phyloP scores from a whole-genome alignment of 2,113 vertebrate species.

The Perca schrenkii region DNA sequence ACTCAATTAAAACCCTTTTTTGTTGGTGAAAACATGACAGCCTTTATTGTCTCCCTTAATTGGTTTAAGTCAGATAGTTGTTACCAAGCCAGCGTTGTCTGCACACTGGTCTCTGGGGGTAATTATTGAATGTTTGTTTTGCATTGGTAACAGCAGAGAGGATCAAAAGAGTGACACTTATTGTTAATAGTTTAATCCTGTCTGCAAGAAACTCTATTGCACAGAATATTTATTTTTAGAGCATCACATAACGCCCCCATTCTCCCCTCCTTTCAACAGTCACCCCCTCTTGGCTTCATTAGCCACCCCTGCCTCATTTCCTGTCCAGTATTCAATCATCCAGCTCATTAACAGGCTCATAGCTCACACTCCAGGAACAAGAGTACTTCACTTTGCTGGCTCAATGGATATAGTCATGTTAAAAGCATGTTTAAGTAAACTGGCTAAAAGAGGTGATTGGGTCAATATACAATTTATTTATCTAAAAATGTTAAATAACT shows the following conservation, averaged over 20 bases:
- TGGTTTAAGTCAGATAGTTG: slow-evolving; percentile 40
- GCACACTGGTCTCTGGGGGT: slow-evolving; percentile 19
- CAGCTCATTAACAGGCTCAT: slow-evolving; percentile 62
- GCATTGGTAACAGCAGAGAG: slow-evolving; percentile 13
- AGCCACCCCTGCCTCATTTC: slow-evolving; percentile 55
- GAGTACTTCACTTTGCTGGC: slow-evolving; percentile 32
- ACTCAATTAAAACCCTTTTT: slow-evolving; percentile 35
- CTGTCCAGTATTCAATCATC: slow-evolving; percentile 66
- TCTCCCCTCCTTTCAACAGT: slow-evolving; percentile 10
- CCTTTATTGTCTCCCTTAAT: slow-evolving; percentile 51
- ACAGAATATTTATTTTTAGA: slow-evolving; percentile 64
- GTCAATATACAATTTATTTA: slow-evolving; percentile 32
- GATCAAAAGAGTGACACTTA: slow-evolving; percentile 12
- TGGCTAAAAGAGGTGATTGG: slow-evolving; percentile 23
- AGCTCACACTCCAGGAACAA: slow-evolving; percentile 54
- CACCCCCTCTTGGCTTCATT: slow-evolving; percentile 55
- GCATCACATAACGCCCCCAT: slow-evolving; percentile 1
- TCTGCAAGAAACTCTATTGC: neutral
- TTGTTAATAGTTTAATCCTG: slow-evolving; percentile 20
- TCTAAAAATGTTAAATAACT: slow-evolving; percentile 31
- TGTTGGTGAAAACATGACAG: slow-evolving; percentile 36
- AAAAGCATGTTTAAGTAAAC: slow-evolving; percentile 36
- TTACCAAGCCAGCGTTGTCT: neutral
- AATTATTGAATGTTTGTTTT: slow-evolving; percentile 47
- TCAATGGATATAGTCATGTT: slow-evolving; percentile 49